A percentile compares a stretch with the other conserved stretches of the same genome.
Evolutionary conservation across 1,140 invertebrate species (phyloP).

Genomic region (Musca vetustissima): DNA sequence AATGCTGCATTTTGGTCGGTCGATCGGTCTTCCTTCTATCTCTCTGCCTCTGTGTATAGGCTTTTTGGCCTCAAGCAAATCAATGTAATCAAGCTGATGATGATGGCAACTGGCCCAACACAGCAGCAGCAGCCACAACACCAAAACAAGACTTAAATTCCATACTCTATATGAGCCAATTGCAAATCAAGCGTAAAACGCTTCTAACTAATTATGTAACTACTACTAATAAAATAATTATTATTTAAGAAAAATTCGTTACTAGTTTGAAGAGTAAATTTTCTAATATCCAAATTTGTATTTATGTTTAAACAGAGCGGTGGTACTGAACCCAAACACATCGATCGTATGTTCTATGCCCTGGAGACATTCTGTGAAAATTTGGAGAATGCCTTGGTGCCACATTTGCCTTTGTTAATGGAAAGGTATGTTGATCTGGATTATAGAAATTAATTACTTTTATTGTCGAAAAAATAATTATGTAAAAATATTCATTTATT

Average conservation of each 20-base stretch:
- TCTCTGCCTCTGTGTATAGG: slow-evolving; percentile 1
- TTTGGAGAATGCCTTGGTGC: slow-evolving; percentile 69
- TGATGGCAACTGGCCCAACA: slow-evolving; percentile 25
- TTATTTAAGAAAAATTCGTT: not conserved
- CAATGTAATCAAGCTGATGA: slow-evolving; percentile 28
- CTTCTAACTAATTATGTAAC: slow-evolving; percentile 45
- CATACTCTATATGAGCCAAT: slow-evolving; percentile 41
- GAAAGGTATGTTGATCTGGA: slow-evolving; percentile 58
- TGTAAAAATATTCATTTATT: too few relatives aligned
- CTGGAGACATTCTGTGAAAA: slow-evolving; percentile 81
- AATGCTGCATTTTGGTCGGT: slow-evolving; percentile 31
- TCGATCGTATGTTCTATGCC: slow-evolving; percentile 78
- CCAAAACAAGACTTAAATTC: slow-evolving; percentile 36
- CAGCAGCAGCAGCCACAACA: slow-evolving; percentile 24
- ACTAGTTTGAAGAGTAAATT: not conserved
- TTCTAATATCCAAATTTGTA: not conserved
- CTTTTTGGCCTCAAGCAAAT: slow-evolving; percentile 35
- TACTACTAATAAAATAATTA: not conserved
- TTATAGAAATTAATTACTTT: too few relatives aligned
- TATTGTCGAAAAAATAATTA: too few relatives aligned
- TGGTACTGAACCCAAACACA: slow-evolving; percentile 62
- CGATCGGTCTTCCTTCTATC: not conserved
- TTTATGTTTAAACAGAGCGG: slow-evolving; percentile 47
- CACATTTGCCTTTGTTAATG: slow-evolving; percentile 74
- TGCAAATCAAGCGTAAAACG: slow-evolving; percentile 49